Base-by-base conservation (phyloP, 2,888 invertebrate genomes). In the Dicyrtoma fusca region DNA sequence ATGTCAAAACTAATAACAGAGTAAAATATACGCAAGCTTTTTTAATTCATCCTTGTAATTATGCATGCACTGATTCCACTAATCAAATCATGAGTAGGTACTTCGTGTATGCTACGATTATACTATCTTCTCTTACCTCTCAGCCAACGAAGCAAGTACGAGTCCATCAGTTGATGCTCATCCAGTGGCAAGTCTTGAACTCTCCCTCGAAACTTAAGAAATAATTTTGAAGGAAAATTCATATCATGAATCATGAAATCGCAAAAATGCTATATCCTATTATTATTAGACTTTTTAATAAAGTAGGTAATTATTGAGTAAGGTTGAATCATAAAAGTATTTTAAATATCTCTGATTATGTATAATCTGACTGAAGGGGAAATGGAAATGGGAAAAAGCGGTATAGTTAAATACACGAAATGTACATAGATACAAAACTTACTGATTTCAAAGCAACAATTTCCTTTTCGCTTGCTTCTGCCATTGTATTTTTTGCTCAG, bases 61-160 rank as follows among this genome's bases (percentile, higher is more conserved):
- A 34, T 34, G 34, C 3, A 34, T 34, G 8, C n/a, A n/a, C n/a
- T n/a, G n/a, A n/a, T n/a, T n/a, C n/a, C n/a, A n/a, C n/a, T n/a
- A n/a, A n/a, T n/a, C n/a, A n/a, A n/a, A n/a, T n/a, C n/a, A n/a
- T n/a, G n/a, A n/a, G n/a, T n/a, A n/a, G n/a, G n/a, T n/a, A n/a
- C n/a, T n/a, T n/a, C n/a, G n/a, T n/a, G n/a, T n/a, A n/a, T n/a
- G n/a, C n/a, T n/a, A n/a, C n/a, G n/a, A n/a, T n/a, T n/a, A n/a
- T n/a, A n/a, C n/a, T n/a, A n/a, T 63, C 1, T 45, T 8, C 23
- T 45, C 4, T 55, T 72, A 78, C 78, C 78, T 74, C 77, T 51
- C 6, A 79, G 69, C 71, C 77, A 79, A 13, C 79, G 64, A 8
- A 78, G 44, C 11, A 79, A 70, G 25, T 73, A 75, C 68, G 75